Conservation (phyloP, 2,888 invertebrate genomes). For the Ectemnius continuus region DNA sequence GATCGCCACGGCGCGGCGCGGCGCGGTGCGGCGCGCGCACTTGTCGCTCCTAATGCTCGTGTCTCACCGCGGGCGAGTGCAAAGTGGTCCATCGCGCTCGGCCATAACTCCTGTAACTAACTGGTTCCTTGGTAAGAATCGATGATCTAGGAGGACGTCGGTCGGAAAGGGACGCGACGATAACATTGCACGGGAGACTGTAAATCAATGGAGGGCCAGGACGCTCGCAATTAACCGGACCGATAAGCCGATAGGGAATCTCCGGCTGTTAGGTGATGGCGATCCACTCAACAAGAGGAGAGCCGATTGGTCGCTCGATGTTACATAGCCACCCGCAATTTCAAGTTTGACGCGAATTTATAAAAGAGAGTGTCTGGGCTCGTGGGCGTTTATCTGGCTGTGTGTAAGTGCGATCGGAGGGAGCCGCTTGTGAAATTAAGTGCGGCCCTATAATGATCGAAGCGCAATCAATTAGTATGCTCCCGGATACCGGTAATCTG, state of each 20-base stretch:
- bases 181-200: conserved; percentile 55
- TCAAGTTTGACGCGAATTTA: conserved; percentile 20
- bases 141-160: conserved; percentile 60
- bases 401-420: no score
- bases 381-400: conserved; percentile 37
- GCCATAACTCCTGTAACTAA: conserved; percentile 47
- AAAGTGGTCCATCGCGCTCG: conserved; percentile 2
- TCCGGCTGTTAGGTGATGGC: conserved; percentile 18
- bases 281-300: conserved; percentile 17
- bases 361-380: conserved; percentile 9
- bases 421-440: conserved; percentile 42
- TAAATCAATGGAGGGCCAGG: conserved; percentile 62
- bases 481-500: conserved; percentile 52
- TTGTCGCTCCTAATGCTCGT: conserved; percentile 5
- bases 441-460: conserved; percentile 49
- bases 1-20: background rate
- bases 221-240: conserved; percentile 73
- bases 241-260: conserved; percentile 60
- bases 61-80: conserved; percentile 36
- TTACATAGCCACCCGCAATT: conserved; percentile 21
- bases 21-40: no score
- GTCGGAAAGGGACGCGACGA: conserved; percentile 54
- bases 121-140: conserved; percentile 59
- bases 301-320: conserved; percentile 23
- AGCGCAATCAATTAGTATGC: conserved; percentile 57